Evolutionary conservation across 1,140 invertebrate genomes (phyloP).

Genomic region (Mycetomoellerius zeteki): DNA sequence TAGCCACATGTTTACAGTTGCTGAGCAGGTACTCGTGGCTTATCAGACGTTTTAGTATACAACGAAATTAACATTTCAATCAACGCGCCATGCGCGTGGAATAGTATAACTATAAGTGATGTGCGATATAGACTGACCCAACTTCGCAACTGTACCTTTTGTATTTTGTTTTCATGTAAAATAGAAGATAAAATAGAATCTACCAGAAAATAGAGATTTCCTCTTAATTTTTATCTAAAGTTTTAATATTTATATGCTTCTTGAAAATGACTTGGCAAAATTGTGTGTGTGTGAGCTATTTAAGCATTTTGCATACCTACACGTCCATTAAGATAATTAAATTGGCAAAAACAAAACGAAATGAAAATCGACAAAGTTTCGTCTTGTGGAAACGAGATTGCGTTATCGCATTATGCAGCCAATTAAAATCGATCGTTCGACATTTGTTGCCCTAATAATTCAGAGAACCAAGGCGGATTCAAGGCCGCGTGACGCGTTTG

Average conservation of each 20-base stretch:
- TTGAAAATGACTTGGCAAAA: not conserved
- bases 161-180: conserved; percentile 27
- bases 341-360: not conserved
- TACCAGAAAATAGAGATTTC: not conserved
- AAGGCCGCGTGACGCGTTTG: conserved; percentile 68
- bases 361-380: conserved; percentile 23
- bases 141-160: conserved; percentile 16
- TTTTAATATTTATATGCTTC: not conserved
- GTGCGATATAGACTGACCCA: not conserved
- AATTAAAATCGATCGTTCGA: conserved; percentile 78
- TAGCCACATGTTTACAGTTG: conserved; percentile 25
- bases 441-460: conserved; percentile 80
- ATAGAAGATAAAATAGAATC: not conserved
- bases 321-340: conserved; percentile 5
- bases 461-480: conserved; percentile 73
- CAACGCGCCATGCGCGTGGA: not conserved
- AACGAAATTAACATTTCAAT: conserved; percentile 60
- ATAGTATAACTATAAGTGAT: conserved; percentile 33
- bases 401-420: conserved; percentile 71
- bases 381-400: conserved; percentile 54
- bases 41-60: conserved; percentile 49
- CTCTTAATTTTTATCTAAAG: not conserved
- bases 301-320: not conserved
- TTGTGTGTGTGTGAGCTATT: not conserved
- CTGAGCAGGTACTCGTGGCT: conserved; percentile 17